Evolutionary conservation across 2,113 vertebrate species (phyloP).

Genomic region (Pavo muticus): DNA sequence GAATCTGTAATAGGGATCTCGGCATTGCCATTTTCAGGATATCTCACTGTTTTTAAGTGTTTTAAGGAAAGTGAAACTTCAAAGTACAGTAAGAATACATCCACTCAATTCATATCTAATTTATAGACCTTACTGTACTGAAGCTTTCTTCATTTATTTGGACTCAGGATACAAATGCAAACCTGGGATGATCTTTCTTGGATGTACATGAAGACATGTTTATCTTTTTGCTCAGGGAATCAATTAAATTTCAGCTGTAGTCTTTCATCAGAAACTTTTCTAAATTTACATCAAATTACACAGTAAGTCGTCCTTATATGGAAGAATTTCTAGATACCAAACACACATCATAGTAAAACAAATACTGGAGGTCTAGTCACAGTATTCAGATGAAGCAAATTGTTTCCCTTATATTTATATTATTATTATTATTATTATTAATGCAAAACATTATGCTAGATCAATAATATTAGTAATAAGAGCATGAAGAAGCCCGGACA

Average conservation of each 20-base stretch:
- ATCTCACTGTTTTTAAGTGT: background rate
- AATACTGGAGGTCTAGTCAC: background rate
- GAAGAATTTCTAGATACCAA: background rate
- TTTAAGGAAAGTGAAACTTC: background rate
- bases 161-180: background rate
- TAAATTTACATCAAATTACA: background rate
- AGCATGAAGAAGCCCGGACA: background rate
- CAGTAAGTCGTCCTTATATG: background rate
- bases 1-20: background rate
- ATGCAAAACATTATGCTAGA: background rate
- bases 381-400: background rate
- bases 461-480: background rate
- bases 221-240: background rate
- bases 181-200: background rate
- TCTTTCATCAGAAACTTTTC: background rate
- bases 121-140: background rate
- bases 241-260: background rate
- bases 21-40: background rate
- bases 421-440: no score
- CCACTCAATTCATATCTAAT: background rate
- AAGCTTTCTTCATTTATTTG: background rate
- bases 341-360: background rate
- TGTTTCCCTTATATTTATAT: background rate
- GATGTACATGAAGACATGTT: background rate
- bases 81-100: background rate